A percentile compares a stretch with the other conserved stretches of the same genome.
phyloP scores from a whole-genome alignment of 2,888 invertebrate genomes.

The Orchesellides sinensis region DNA sequence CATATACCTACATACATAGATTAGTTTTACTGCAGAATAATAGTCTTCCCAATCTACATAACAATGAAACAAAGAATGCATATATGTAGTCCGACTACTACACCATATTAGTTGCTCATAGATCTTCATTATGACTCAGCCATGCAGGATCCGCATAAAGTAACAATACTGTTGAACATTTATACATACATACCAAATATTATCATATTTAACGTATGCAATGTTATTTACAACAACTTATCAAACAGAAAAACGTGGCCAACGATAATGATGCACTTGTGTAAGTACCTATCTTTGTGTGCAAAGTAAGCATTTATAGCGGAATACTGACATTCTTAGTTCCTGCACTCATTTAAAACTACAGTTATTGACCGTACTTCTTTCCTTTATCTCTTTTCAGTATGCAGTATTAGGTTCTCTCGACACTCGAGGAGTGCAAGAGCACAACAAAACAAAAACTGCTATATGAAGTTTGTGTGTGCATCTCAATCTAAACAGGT shows the following conservation, averaged over 20 bases:
- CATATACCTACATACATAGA: no score
- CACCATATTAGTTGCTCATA: no score
- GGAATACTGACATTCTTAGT: slow-evolving; percentile 66
- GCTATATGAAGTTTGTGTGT: no score
- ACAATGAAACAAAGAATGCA: not conserved
- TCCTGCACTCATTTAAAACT: slow-evolving; percentile 68
- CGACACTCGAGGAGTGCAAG: no score
- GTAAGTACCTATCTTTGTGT: slow-evolving; percentile 4
- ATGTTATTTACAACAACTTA: no score
- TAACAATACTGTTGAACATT: no score
- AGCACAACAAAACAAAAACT: no score
- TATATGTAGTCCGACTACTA: no score
- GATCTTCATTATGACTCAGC: no score
- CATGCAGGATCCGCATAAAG: no score
- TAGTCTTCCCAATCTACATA: not conserved
- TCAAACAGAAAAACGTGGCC: slow-evolving; percentile 20
- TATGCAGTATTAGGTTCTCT: not conserved
- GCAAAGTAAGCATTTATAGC: slow-evolving; percentile 31
- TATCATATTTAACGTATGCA: no score
- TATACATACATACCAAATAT: no score
- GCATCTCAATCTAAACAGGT: slow-evolving; percentile 2
- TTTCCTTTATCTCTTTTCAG: slow-evolving; percentile 40
- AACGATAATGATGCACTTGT: slow-evolving; percentile 21
- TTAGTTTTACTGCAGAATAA: not conserved
- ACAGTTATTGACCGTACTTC: slow-evolving; percentile 65